Evolutionary conservation across 2,797 vertebrate species (phyloP), one percentile per base, ranked within the genome.

Genomic region (Hydrophis major): DNA sequence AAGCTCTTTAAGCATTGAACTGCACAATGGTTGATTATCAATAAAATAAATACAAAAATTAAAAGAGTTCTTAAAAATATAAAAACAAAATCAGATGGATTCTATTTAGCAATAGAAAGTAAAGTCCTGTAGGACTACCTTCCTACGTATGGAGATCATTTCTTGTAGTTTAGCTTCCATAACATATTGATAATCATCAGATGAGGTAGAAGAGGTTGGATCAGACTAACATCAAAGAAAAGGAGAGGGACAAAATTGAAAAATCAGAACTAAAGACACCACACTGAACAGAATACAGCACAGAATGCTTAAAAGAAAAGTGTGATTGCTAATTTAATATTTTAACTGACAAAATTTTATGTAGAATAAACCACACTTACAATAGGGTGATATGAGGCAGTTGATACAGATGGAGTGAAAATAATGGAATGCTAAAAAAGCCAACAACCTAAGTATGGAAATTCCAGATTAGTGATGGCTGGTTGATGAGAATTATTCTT

Each of bases 81-180:
- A 94, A 97, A 98, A 97, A 97, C 96, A 97, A 97, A 93, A 97
- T 97, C 97, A 97, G 97, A 98, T 98, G 98, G 96, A 98, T 97
- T 98, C 98, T 98, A 98, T 97, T 97, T 97, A 98, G 98, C 97
- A 96, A 98, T 97, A 98, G 98, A 98, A 98, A 98, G 98, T 97
- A 98, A 98, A 97, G 98, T 98, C 98, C 98, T 98, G 98, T 97
- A 98, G 97, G 98, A 98, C 99, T 99, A 99, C 99, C 99, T 99
- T 99, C 98, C 98, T 99, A 99, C 98, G 98, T 98, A 99, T 98
- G 99, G 98, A 98, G 98, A 98, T 99, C 98, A 99, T 98, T 98
- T 99, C 98, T 98, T 99, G 98, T 97, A 99, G 98, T 98, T 99
- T 99, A 99, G 98, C 98, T 99, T 99, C 99, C 99, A 99, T 99